These are phyloP conservation scores for Drosophila suboccidentalis DNA, from an alignment of 2,888 invertebrate genomes.

Conservation along the genomic window DNA sequence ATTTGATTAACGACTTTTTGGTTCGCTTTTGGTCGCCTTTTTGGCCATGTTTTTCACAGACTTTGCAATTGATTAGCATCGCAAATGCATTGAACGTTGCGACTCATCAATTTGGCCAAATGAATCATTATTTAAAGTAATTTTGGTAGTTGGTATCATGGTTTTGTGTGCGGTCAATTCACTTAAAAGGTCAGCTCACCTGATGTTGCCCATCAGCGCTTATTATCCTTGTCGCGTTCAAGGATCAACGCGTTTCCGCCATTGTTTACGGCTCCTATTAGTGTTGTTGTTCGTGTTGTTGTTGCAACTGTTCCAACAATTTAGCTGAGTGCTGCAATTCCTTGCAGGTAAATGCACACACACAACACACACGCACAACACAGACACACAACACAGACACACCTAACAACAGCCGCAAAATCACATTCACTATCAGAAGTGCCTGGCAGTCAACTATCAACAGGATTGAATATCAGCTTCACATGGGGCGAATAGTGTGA, in stretches of 20 bases:
- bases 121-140: conserved; percentile 10
- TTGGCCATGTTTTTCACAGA: conserved; percentile 36
- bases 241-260: conserved; percentile 40
- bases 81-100: conserved; percentile 42
- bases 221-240: conserved; percentile 63
- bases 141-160: conserved; percentile 11
- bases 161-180: conserved; percentile 51
- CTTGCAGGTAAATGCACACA: conserved; percentile 54
- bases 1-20: conserved; percentile 74
- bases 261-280: conserved; percentile 36
- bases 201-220: conserved; percentile 25
- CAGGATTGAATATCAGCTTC: conserved; percentile 19
- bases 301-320: conserved; percentile 52
- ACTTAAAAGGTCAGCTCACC: conserved; percentile 45
- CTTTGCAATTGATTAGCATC: conserved; percentile 64
- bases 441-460: conserved; percentile 16
- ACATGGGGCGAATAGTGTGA: conserved; percentile 6
- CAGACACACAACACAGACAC: too few relatives aligned
- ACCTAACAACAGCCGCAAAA: conserved; percentile 8
- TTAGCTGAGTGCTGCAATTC: conserved; percentile 62
- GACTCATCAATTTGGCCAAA: conserved; percentile 52
- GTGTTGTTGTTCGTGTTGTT: conserved; percentile 2
- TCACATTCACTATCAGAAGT: conserved; percentile 1
- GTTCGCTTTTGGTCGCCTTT: conserved; percentile 38
- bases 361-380: conserved; percentile 21